Conservation (phyloP, 2,797 vertebrate genomes). For the Labroides dimidiatus region DNA sequence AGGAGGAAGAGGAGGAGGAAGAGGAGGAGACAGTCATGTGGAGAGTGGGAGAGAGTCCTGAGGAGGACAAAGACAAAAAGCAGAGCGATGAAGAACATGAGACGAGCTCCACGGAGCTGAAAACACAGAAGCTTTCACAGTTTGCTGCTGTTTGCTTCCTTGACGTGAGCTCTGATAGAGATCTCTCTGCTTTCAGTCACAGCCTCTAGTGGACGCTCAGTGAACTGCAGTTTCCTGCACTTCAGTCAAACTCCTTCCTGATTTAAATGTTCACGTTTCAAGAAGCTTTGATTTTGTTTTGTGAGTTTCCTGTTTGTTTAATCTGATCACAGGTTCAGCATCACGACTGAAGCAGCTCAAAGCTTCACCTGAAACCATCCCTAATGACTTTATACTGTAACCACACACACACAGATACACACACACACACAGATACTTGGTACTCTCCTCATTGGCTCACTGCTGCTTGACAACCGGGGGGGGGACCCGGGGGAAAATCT, state of each 20-base stretch:
- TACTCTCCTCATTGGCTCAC: constrained; percentile 58
- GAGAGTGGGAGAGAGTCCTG: constrained; percentile 44
- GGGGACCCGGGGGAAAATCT: constrained; percentile 63
- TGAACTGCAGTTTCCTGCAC: too few species aligned
- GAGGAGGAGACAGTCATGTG: constrained; percentile 15
- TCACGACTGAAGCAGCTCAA: too few species aligned
- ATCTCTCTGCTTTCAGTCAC: too few species aligned
- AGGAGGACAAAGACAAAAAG: constrained; percentile 32
- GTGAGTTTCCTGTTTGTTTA: not conserved
- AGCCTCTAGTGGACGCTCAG: too few species aligned
- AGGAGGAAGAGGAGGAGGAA: constrained; percentile 31
- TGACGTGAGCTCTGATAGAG: too few species aligned
- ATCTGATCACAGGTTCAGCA: too few species aligned
- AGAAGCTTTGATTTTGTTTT: not conserved
- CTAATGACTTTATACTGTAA: constrained; percentile 17
- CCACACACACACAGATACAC: constrained; percentile 2
- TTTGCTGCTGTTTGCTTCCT: too few species aligned
- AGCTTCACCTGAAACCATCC: constrained; percentile 37
- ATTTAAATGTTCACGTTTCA: too few species aligned
- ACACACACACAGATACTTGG: constrained; percentile 4
- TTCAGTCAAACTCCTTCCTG: too few species aligned
- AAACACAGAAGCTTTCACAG: too few species aligned
- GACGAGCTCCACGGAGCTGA: too few species aligned
- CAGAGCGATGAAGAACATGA: too few species aligned
- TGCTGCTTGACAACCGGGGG: constrained; percentile 56